Evolutionary conservation across 2,888 invertebrate species (phyloP).

Genomic region (Acanthosepion esculentum): DNA sequence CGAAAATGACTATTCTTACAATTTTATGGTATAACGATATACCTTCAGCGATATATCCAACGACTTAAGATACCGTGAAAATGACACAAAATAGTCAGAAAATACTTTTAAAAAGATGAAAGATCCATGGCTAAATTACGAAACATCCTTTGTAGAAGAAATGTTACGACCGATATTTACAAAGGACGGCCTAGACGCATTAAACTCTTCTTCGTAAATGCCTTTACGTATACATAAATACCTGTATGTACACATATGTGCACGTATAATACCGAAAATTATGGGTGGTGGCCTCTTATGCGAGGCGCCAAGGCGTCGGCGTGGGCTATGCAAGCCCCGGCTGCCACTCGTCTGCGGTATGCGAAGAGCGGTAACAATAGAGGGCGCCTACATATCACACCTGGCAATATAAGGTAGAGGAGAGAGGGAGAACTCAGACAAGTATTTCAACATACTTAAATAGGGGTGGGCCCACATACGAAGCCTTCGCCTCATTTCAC

Average conservation of each 20-base stretch:
- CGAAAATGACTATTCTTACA: too few species aligned
- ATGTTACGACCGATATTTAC: too few species aligned
- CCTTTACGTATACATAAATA: too few species aligned
- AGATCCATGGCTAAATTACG: too few species aligned
- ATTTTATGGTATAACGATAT: too few species aligned
- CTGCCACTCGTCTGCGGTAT: background rate
- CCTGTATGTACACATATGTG: background rate
- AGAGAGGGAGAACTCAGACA: background rate
- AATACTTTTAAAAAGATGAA: too few species aligned
- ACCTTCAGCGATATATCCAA: too few species aligned
- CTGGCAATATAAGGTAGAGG: slow-evolving; percentile 18
- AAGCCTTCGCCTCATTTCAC: background rate
- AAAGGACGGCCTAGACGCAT: too few species aligned
- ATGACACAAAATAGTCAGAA: too few species aligned
- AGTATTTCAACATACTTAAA: background rate
- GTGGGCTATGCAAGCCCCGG: slow-evolving; percentile 33
- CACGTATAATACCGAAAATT: background rate
- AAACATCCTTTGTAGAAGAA: too few species aligned
- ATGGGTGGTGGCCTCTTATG: slow-evolving; percentile 18
- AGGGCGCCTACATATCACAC: slow-evolving; percentile 33
- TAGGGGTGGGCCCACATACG: background rate
- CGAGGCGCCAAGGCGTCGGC: slow-evolving; percentile 7
- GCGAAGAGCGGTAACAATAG: background rate
- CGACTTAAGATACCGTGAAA: too few species aligned
- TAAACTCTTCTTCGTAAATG: too few species aligned